Evolutionary conservation across 2,888 invertebrate species (phyloP).

Genomic region (Athalia circularis): DNA sequence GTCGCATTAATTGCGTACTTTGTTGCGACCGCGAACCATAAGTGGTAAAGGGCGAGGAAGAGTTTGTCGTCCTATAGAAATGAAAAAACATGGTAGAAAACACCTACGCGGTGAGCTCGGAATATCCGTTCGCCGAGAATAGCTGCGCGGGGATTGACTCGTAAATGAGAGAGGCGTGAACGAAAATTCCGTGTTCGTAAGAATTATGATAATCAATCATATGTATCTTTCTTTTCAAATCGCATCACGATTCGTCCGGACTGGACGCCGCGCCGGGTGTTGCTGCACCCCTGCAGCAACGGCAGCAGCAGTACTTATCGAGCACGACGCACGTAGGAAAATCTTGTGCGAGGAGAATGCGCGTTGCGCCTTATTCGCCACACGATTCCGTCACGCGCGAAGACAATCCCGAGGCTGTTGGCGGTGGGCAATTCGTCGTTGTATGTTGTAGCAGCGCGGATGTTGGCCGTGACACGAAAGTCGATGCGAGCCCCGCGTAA

Average conservation of each 20-base stretch:
- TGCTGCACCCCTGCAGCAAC: background rate
- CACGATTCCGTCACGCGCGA: constrained; percentile 23
- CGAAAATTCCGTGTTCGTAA: no score
- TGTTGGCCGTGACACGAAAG: constrained; percentile 70
- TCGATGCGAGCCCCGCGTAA: constrained; percentile 58
- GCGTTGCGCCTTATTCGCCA: constrained; percentile 30
- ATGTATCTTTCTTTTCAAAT: constrained; percentile 44
- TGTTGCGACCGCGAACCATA: constrained; percentile 33
- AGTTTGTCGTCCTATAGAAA: background rate
- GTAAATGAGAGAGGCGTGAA: no score
- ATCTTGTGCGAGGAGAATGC: constrained; percentile 29
- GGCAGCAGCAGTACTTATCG: background rate
- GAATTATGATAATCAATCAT: no score
- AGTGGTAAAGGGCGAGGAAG: constrained; percentile 13
- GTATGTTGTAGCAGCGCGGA: constrained; percentile 60
- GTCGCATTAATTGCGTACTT: constrained; percentile 39
- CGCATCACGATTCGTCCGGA: constrained; percentile 51
- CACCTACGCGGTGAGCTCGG: no score
- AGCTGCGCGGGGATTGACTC: no score
- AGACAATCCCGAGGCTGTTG: background rate
- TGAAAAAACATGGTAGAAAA: no score
- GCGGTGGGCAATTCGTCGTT: background rate
- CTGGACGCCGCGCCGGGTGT: constrained; percentile 8
- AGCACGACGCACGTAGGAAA: constrained; percentile 35
- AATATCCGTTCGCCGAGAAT: no score